Evolutionary conservation across 53 echinoderm and acorn worm genomes (phyloP).

Genomic region (Paracentrotus lividus): DNA sequence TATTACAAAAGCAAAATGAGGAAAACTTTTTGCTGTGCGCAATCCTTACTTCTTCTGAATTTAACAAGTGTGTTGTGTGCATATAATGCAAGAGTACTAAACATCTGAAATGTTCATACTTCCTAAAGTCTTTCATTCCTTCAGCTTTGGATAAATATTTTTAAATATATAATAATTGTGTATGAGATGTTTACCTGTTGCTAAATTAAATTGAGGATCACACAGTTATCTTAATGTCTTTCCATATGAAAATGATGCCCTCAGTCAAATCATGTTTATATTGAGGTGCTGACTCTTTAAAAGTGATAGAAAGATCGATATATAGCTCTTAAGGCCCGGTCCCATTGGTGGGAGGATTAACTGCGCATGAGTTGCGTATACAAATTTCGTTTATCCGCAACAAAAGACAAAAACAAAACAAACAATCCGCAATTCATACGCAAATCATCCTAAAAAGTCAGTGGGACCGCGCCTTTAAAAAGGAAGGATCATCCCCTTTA

Average conservation of each 20-base stretch:
- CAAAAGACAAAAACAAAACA: no score
- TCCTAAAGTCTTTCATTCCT: slow-evolving; percentile 32
- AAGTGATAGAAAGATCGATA: no score
- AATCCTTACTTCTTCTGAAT: not conserved
- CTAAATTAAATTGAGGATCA: not conserved
- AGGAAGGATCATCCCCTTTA: no score
- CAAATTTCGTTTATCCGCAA: no score
- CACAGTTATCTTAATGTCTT: not conserved
- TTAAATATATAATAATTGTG: slow-evolving; percentile 3
- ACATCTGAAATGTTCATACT: slow-evolving; percentile 28
- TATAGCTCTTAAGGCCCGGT: no score
- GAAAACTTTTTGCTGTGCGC: not conserved
- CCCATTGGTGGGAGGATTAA: no score
- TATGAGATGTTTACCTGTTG: not conserved
- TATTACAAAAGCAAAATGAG: not conserved
- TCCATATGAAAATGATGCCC: not conserved
- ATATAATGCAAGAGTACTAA: slow-evolving; percentile 54
- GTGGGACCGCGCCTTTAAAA: no score
- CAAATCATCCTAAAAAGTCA: no score
- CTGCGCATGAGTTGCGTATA: no score
- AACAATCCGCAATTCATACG: no score
- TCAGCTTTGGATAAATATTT: slow-evolving; percentile 9
- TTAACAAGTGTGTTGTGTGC: slow-evolving; percentile 28
- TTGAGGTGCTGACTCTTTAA: no score
- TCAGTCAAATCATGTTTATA: not conserved